These are phyloP conservation scores for Argyrosomus regius DNA, from an alignment of 2,797 vertebrate genomes.

Conservation along the genomic window DNA sequence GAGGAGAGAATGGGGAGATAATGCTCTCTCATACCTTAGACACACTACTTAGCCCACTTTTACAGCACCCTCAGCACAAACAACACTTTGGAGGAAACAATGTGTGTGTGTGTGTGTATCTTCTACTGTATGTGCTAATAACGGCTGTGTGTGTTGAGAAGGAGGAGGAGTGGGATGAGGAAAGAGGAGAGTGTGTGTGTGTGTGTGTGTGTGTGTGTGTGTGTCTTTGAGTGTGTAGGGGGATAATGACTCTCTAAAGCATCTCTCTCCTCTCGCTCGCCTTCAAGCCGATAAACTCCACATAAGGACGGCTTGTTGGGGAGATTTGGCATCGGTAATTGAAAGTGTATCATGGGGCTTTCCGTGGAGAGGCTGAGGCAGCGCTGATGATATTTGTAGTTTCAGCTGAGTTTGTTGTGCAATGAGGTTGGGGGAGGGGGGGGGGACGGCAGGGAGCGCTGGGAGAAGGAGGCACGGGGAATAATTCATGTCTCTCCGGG, in stretches of 20 bases:
- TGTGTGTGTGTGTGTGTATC: constrained; percentile 13
- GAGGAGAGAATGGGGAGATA: constrained; percentile 73
- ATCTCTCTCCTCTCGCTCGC: constrained; percentile 59
- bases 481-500: constrained; percentile 77
- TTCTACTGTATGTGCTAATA: constrained; percentile 47
- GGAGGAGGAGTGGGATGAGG: constrained; percentile 48
- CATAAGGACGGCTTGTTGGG: constrained; percentile 70
- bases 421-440: constrained; percentile 12
- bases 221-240: constrained; percentile 47
- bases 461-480: constrained; percentile 59
- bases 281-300: constrained; percentile 71
- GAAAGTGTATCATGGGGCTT: constrained; percentile 69
- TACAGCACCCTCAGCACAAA: constrained; percentile 73
- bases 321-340: constrained; percentile 73
- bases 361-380: constrained; percentile 50
- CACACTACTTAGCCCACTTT: constrained; percentile 77
- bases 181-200: constrained; percentile 24
- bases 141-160: constrained; percentile 33
- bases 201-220: constrained; percentile 12
- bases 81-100: constrained; percentile 67
- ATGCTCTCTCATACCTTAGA: constrained; percentile 69
- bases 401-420: constrained; percentile 64
- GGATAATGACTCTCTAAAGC: constrained; percentile 68
- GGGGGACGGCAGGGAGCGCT: background rate
- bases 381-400: constrained; percentile 69